Conservation (phyloP, 2,797 vertebrate species). For the Hydrolagus colliei region DNA sequence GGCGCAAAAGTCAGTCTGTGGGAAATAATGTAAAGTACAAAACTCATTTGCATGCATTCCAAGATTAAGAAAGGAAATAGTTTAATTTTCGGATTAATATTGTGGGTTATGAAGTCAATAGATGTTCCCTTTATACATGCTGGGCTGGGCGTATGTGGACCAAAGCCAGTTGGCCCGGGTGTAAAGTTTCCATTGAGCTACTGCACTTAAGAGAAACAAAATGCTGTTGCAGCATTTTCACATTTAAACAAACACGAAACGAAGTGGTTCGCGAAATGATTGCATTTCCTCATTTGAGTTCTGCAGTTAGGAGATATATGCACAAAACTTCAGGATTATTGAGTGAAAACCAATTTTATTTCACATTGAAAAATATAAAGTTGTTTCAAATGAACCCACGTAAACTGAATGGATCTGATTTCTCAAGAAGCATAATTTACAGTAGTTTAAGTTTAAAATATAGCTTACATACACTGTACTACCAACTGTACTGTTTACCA, state of each 20-base stretch:
- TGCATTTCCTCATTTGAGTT: not conserved
- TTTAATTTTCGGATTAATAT: not conserved
- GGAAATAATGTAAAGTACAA: not conserved
- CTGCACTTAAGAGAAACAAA: constrained; percentile 52
- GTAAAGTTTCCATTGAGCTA: constrained; percentile 53
- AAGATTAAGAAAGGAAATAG: not conserved
- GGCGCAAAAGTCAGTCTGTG: not conserved
- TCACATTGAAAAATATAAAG: not conserved
- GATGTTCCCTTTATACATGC: constrained; percentile 48
- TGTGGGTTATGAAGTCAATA: constrained; percentile 41
- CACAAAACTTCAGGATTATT: not conserved
- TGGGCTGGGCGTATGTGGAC: constrained; percentile 41
- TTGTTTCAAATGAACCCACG: not conserved
- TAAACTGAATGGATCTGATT: not conserved
- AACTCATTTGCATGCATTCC: constrained; percentile 32
- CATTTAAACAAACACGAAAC: constrained; percentile 38
- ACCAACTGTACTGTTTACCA: not conserved
- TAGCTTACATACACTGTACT: not conserved
- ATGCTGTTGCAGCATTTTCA: constrained; percentile 47
- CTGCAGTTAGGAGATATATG: not conserved
- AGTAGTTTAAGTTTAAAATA: not conserved
- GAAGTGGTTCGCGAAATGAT: not conserved
- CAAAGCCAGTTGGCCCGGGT: constrained; percentile 51
- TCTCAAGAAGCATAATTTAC: not conserved
- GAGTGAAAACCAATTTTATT: not conserved